These are phyloP conservation scores for Tinamus guttatus DNA, from an alignment of 2,113 vertebrate genomes.

Conservation along the genomic window DNA sequence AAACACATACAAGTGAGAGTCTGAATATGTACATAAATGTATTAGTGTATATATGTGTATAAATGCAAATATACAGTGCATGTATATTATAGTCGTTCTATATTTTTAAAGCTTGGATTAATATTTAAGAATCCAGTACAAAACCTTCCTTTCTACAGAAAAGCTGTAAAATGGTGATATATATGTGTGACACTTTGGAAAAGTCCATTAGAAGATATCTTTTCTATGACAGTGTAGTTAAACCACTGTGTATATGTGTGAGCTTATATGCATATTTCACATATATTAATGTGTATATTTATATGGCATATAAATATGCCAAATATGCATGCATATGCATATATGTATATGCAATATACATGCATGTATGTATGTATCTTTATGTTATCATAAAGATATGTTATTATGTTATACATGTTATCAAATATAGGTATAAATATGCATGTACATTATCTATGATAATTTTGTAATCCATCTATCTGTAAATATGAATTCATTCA, in stretches of 20 bases:
- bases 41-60: not conserved
- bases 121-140: not conserved
- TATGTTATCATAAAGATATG: too few relatives aligned
- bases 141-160: not conserved
- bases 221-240: not conserved
- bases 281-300: not conserved
- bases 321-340: too few relatives aligned
- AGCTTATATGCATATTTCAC: not conserved
- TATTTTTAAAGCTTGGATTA: not conserved
- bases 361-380: not conserved
- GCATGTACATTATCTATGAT: accelerated
- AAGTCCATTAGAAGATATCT: not conserved
- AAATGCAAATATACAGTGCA: not conserved
- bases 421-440: not conserved
- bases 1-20: not conserved
- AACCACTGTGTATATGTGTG: not conserved
- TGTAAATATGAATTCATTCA: not conserved
- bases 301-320: not conserved
- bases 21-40: not conserved
- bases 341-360: not conserved
- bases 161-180: not conserved
- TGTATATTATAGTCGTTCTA: not conserved
- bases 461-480: not conserved
- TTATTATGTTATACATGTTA: not conserved
- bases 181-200: not conserved